These are phyloP conservation scores for Trialeurodes vaporariorum DNA, from an alignment of 1,140 invertebrate species.

Conservation along the genomic window DNA sequence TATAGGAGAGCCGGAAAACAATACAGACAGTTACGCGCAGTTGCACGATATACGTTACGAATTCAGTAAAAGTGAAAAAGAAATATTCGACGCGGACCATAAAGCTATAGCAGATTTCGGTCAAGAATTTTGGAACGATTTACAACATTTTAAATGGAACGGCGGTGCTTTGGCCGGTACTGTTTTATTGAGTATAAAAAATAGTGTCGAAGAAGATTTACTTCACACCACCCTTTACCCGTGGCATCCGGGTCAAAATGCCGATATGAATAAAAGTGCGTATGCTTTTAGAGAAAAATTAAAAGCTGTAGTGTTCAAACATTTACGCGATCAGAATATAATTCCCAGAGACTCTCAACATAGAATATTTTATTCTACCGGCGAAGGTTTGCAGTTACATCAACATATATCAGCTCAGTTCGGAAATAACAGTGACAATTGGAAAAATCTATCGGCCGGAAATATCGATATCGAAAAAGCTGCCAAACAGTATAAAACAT, in stretches of 20 bases:
- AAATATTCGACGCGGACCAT: not conserved
- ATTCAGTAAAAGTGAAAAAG: not conserved
- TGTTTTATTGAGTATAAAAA: not conserved
- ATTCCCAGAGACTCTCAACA: too few relatives aligned
- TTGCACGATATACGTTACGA: not conserved
- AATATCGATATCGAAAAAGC: too few relatives aligned
- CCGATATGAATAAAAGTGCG: too few relatives aligned
- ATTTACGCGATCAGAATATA: too few relatives aligned
- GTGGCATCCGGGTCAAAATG: not conserved
- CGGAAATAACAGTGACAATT: too few relatives aligned
- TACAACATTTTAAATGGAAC: not conserved
- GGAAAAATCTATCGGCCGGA: too few relatives aligned
- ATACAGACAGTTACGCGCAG: not conserved
- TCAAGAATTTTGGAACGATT: not conserved
- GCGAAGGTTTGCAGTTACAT: too few relatives aligned
- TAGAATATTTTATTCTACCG: too few relatives aligned
- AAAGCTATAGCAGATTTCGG: not conserved
- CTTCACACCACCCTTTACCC: not conserved
- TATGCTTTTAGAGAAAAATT: too few relatives aligned
- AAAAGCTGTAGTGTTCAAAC: too few relatives aligned
- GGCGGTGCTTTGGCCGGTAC: not conserved
- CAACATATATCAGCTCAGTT: too few relatives aligned
- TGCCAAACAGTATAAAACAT: too few relatives aligned
- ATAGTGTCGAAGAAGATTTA: not conserved
- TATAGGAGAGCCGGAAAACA: not conserved